Base-by-base conservation (phyloP, 2,888 invertebrate species). In the Drosophila emarginata region DNA sequence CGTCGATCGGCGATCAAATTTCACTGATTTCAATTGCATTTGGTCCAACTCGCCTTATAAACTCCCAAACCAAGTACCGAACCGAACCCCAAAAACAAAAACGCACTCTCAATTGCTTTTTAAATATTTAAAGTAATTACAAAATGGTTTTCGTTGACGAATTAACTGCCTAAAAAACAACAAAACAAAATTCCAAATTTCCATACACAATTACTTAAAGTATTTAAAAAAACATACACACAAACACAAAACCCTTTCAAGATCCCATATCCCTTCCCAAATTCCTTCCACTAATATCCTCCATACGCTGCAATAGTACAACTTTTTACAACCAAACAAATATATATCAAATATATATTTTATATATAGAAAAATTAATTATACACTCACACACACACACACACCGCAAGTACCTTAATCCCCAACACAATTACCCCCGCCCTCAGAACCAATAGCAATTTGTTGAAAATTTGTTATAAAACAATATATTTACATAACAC, bases 221-320 rank as follows among this genome's bases (percentile, higher is more conserved):
- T 87, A 87, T 87, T 87, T 87, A 87, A 87, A 88, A 87, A 89
- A 78, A 87, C 72, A 78, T 63, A 76, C 12, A 72, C 64, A 64
- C 51, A 59, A 2, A 28, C 54, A 57, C 18, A n/a, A 59, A 23
- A 69, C 26, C 54, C 65, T 18, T 1, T 2, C 11, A 45, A 45
- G 12, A 50, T 50, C 40, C 66, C 11, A 0, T n/a, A 14, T 52
- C 67, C 15, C 23, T 39, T 21, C 23, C 45, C 4, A n/a, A 65
- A 71, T 64, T 67, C 65, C 11, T 58, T 77, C 81, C 67, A 61
- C 23, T 74, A 68, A 64, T 68, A 79, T 91, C 91, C 91, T 91
- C 91, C 91, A 91, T 86, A 91, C 91, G 91, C 90, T 91, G 91
- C 91, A 91, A 91, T 91, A 91, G 91, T 91, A 91, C 91, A 91